Base-by-base conservation (phyloP, 2,888 invertebrate species). In the Cerastis rubricosa region DNA sequence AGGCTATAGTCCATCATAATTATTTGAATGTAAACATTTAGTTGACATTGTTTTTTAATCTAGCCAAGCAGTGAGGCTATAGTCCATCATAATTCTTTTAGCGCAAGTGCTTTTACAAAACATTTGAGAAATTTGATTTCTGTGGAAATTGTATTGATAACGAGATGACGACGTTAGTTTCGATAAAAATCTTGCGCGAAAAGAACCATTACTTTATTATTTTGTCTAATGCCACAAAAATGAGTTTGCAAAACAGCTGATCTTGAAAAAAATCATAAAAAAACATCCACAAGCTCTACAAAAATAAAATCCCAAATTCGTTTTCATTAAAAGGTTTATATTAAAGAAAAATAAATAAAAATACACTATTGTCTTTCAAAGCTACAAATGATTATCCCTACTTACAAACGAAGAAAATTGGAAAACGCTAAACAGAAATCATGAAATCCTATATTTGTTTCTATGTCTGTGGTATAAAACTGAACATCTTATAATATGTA, bases 281-380 rank as follows among this genome's bases (percentile, higher is more conserved):
- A 40, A 49, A 17, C 12, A 72, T 22, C 22, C 29, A 22, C 22
- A 22, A 43, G 12, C 29, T 17, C 22, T 17, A 72, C 12, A 12
- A 74, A 54, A 54, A 45, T 51, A 35, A 71, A 22, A 45, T 9
- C 9, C 19, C 25, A n/a, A 14, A 35, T 51, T 19, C 0, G 8
- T 25, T 40, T 40, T 25, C 19, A 14, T 7, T 45, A 69, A 64
- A 43, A 43, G n/a, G 19, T 49, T 22, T 49, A n/a, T 64, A 64
- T n/a, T 64, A 64, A n/a, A 17, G n/a, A 64, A 43, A 29, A 64
- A 64, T 63, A 64, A 64, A 64, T 64, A 43, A 64, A 43, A 35
- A 64, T n/a, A 0, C 17, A 64, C 40, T 64, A n/a, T n/a, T 43
- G 7, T 14, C 9, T 43, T 22, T 43, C 8, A 14, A 43, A 12